Conservation (phyloP, 2,888 invertebrate genomes). For the Heliconius ismenius region DNA sequence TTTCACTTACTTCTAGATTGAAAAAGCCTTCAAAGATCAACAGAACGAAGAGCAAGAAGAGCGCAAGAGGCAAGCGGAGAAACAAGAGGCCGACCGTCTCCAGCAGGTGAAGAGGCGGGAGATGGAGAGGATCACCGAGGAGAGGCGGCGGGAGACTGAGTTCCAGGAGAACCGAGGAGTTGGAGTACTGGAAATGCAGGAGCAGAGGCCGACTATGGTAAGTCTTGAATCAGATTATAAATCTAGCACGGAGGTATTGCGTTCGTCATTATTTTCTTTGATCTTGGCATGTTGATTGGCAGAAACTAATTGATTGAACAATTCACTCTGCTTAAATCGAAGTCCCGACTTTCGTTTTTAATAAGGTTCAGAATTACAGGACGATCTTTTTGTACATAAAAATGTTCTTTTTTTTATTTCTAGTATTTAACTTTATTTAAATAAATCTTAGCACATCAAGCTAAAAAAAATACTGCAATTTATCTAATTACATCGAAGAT, state of each 20-base stretch:
- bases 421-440: too few relatives aligned
- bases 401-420: too few relatives aligned
- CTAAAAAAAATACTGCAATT: too few relatives aligned
- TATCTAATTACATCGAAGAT: too few relatives aligned
- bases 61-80: constrained; percentile 88
- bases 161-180: constrained; percentile 46
- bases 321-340: too few relatives aligned
- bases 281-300: too few relatives aligned
- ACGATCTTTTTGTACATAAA: too few relatives aligned
- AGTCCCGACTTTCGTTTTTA: too few relatives aligned
- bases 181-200: constrained; percentile 44
- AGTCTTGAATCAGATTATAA: background rate
- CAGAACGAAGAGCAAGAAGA: constrained; percentile 89
- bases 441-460: too few relatives aligned
- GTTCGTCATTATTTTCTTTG: background rate
- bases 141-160: constrained; percentile 86
- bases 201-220: constrained; percentile 3
- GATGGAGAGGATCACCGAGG: constrained; percentile 93
- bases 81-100: constrained; percentile 90
- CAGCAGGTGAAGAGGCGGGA: constrained; percentile 93
- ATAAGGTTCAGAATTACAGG: too few relatives aligned
- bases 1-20: constrained; percentile 79
- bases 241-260: background rate
- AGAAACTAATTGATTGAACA: too few relatives aligned
- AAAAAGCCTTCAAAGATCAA: constrained; percentile 92